A percentile compares a stretch with the other conserved stretches of the same genome.
Conservation (phyloP, 2,797 vertebrate genomes). For the Tamandua tetradactyla region DNA sequence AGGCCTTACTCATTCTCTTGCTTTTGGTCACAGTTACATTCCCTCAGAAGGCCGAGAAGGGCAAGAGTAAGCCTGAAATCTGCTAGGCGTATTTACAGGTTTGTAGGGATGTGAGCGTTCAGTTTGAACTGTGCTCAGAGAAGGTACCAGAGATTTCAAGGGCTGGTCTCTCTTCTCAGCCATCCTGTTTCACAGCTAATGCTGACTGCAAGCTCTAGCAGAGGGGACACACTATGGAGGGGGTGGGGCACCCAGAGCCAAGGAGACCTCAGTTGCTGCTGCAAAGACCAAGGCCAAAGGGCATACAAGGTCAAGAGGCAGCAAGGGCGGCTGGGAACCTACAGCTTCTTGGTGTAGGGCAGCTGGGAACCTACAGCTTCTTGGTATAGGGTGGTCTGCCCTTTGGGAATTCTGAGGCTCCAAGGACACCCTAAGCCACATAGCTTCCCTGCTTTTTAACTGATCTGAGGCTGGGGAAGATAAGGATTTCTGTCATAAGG, state of each 20-base stretch:
- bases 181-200: not conserved
- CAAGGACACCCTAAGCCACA: not conserved
- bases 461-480: not conserved
- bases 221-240: accelerated
- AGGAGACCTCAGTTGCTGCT: not conserved
- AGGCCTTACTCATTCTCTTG: conserved; percentile 78
- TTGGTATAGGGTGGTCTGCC: not conserved
- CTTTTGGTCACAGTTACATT: conserved; percentile 36
- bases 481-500: not conserved
- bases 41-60: not conserved
- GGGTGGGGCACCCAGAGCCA: accelerated
- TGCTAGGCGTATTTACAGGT: not conserved
- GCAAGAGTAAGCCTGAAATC: not conserved
- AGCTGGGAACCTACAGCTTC: not conserved
- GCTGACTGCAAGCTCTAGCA: not conserved
- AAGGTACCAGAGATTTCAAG: not conserved
- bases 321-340: not conserved
- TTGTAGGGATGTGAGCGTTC: not conserved
- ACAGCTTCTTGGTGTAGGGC: not conserved
- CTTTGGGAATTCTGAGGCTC: not conserved
- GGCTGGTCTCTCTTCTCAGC: not conserved
- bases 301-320: not conserved
- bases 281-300: not conserved
- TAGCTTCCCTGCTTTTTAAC: not conserved
- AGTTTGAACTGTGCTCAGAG: not conserved